Percentiles rank a stretch among this genome's conserved stretches.
Conservation (phyloP, 2,113 vertebrate genomes). For the Antechinus flavipes region DNA sequence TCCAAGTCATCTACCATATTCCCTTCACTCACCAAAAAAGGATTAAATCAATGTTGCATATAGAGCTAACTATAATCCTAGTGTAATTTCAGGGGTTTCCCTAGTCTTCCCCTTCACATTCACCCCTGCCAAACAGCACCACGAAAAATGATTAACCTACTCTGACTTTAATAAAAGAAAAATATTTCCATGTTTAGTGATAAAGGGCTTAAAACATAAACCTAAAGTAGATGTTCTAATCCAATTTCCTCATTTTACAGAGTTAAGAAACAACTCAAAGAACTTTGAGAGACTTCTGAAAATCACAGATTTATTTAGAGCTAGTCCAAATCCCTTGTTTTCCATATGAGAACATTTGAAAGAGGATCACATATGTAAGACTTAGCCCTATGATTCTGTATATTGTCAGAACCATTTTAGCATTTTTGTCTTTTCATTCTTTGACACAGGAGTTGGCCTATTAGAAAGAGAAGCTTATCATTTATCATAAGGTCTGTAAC, state of each 20-base stretch:
- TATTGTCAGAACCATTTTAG: background rate
- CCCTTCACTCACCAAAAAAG: background rate
- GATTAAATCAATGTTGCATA: background rate
- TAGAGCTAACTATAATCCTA: background rate
- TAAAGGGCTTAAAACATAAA: constrained; percentile 20
- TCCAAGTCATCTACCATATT: background rate
- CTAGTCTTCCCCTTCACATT: background rate
- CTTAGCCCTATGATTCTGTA: background rate
- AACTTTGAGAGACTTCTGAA: background rate
- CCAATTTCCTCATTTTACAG: background rate
- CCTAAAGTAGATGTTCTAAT: background rate
- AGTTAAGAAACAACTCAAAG: background rate
- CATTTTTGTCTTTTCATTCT: background rate
- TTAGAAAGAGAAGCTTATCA: background rate
- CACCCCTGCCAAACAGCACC: too few species aligned
- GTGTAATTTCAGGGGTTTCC: constrained; percentile 31
- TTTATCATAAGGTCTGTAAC: background rate
- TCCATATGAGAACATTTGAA: background rate
- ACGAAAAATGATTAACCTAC: background rate
- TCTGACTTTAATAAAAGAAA: constrained; percentile 31
- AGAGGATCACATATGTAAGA: background rate
- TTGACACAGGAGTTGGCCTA: background rate
- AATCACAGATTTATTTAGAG: background rate
- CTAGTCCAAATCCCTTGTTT: background rate
- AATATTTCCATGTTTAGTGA: constrained; percentile 30